Evolutionary conservation across 1,140 invertebrate species (phyloP).

Genomic region (Colletes gigas): DNA sequence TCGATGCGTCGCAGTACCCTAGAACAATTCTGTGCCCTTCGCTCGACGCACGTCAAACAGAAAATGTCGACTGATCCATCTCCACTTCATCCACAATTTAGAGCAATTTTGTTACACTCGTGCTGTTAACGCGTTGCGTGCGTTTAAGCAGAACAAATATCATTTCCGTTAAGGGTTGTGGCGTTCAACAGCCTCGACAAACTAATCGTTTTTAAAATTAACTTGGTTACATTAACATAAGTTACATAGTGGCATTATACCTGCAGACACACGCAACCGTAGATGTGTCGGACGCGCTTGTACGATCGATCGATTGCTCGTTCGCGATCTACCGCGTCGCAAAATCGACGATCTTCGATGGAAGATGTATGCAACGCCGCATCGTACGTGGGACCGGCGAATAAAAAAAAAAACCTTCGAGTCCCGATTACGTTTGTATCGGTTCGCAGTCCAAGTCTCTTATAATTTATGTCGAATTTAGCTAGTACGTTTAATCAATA

Average conservation of each 20-base stretch:
- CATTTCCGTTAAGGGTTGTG: neutral
- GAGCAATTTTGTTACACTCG: neutral
- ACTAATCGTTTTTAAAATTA: neutral
- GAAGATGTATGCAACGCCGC: too few relatives aligned
- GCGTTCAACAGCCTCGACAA: neutral
- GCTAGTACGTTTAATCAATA: neutral
- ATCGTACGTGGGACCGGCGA: too few relatives aligned
- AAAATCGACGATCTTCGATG: neutral
- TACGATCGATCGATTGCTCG: too few relatives aligned
- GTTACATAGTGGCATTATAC: conserved; percentile 4
- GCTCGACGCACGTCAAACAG: neutral
- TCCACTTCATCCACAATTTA: neutral
- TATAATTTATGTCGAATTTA: conserved; percentile 7
- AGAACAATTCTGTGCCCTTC: neutral
- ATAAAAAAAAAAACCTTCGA: neutral
- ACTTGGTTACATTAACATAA: neutral
- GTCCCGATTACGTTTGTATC: neutral
- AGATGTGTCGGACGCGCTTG: neutral
- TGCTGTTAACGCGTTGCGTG: neutral
- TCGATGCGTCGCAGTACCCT: neutral
- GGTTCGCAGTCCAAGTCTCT: neutral
- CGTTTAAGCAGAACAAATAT: neutral
- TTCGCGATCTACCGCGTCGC: too few relatives aligned
- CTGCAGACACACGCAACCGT: neutral
- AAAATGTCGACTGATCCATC: neutral